Conservation (phyloP, 2,113 vertebrate species). For the Tachuris rubrigastra region DNA sequence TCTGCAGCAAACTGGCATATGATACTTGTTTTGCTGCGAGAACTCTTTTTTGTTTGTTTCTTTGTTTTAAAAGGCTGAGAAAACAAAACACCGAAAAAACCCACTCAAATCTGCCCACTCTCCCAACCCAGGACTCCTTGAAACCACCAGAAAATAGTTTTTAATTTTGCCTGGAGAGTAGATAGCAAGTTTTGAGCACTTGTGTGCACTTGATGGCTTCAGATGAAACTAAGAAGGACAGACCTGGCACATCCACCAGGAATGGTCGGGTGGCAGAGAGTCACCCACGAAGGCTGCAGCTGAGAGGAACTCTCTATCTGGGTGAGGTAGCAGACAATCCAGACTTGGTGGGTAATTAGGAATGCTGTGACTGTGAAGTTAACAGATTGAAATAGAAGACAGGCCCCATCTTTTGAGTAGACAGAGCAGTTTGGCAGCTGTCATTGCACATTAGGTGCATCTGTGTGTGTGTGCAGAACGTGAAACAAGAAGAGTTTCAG, state of each 20-base stretch:
- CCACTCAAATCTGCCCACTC: accelerated
- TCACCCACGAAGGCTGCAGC: neutral
- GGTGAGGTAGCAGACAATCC: neutral
- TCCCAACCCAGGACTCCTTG: accelerated
- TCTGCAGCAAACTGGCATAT: neutral
- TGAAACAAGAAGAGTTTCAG: neutral
- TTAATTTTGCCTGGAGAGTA: accelerated
- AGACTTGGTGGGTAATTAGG: neutral
- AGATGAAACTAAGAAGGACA: neutral
- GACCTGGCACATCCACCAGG: neutral
- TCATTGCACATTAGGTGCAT: neutral
- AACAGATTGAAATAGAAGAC: neutral
- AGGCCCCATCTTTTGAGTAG: neutral
- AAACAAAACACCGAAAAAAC: neutral
- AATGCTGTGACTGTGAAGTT: neutral
- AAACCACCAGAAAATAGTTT: neutral
- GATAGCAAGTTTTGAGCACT: neutral
- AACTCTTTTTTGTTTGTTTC: no score
- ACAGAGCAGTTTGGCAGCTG: neutral
- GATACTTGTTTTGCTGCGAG: neutral
- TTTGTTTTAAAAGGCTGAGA: neutral
- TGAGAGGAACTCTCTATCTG: neutral
- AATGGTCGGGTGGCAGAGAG: neutral
- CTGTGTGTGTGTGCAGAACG: accelerated
- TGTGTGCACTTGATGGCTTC: accelerated